Percentiles rank a stretch among this genome's conserved stretches.
phyloP scores from a whole-genome alignment of 1,140 invertebrate genomes.

The Apocrypta bakeri region DNA sequence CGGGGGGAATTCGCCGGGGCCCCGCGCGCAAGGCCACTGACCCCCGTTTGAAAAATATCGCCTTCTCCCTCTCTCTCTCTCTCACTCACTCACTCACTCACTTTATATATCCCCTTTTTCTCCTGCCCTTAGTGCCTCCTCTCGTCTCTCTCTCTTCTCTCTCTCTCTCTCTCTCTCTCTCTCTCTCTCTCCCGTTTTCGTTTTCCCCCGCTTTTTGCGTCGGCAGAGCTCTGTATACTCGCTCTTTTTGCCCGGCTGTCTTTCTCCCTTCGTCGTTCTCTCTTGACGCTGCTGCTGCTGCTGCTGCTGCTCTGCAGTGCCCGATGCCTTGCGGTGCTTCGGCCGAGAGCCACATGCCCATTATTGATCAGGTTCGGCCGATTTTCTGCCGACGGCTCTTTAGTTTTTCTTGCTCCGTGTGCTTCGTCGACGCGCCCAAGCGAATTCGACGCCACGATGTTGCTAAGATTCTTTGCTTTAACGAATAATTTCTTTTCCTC shows the following conservation, averaged over 20 bases:
- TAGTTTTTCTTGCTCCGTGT: constrained; percentile 58
- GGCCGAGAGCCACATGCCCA: constrained; percentile 31
- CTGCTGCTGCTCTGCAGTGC: neutral
- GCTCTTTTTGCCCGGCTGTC: constrained; percentile 45
- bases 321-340: constrained; percentile 44
- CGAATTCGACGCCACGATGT: neutral
- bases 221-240: constrained; percentile 23
- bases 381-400: constrained; percentile 21
- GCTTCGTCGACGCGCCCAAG: constrained; percentile 45
- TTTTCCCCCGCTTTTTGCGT: constrained; percentile 44
- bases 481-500: too few relatives aligned
- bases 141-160: constrained; percentile 11
- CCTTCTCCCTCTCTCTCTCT: constrained; percentile 31
- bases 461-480: too few relatives aligned
- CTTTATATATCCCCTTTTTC: constrained; percentile 32
- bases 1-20: constrained; percentile 68
- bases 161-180: neutral
- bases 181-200: constrained; percentile 45
- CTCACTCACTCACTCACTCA: constrained; percentile 32
- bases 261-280: constrained; percentile 36
- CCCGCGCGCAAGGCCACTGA: constrained; percentile 68
- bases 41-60: constrained; percentile 74
- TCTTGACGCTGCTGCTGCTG: neutral
- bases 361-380: constrained; percentile 41
- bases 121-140: constrained; percentile 51